phyloP scores from a whole-genome alignment of 2,888 invertebrate species.

The Liodrosophila aerea region DNA sequence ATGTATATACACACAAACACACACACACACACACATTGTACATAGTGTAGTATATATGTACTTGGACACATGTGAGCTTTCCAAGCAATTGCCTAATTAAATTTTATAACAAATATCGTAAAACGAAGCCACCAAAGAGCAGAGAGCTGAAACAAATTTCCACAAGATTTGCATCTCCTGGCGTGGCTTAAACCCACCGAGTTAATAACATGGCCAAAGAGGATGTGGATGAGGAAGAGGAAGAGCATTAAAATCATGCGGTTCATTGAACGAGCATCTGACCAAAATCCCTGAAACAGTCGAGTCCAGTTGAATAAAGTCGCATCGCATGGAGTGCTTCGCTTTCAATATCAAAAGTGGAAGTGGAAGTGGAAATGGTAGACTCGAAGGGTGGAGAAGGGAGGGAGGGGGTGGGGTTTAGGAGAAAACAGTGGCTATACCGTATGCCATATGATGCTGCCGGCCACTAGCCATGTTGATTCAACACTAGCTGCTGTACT shows the following conservation, averaged over 20 bases:
- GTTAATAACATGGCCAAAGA: constrained; percentile 60
- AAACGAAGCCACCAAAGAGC: constrained; percentile 41
- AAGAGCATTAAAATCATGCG: constrained; percentile 68
- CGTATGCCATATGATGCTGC: constrained; percentile 27
- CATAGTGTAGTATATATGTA: constrained; percentile 1
- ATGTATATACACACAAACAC: too few species aligned
- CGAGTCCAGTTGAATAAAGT: constrained; percentile 4
- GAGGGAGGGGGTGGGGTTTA: constrained; percentile 4
- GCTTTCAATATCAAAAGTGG: constrained; percentile 71
- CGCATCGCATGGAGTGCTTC: constrained; percentile 31
- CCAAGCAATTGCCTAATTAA: constrained; percentile 71
- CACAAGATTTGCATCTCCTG: constrained; percentile 61
- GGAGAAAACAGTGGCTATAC: constrained; percentile 4
- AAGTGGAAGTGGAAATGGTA: constrained; percentile 40
- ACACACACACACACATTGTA: too few species aligned
- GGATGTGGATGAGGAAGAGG: not conserved
- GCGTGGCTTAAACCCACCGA: constrained; percentile 42
- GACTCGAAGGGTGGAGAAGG: not conserved
- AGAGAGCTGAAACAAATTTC: constrained; percentile 35
- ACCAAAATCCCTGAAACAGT: constrained; percentile 44
- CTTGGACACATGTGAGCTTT: constrained; percentile 53
- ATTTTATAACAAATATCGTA: constrained; percentile 70
- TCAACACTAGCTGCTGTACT: constrained; percentile 31
- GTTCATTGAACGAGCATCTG: constrained; percentile 64
- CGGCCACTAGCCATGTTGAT: constrained; percentile 41